Conservation (phyloP, 2,797 vertebrate genomes). For the Vipera ursinii region DNA sequence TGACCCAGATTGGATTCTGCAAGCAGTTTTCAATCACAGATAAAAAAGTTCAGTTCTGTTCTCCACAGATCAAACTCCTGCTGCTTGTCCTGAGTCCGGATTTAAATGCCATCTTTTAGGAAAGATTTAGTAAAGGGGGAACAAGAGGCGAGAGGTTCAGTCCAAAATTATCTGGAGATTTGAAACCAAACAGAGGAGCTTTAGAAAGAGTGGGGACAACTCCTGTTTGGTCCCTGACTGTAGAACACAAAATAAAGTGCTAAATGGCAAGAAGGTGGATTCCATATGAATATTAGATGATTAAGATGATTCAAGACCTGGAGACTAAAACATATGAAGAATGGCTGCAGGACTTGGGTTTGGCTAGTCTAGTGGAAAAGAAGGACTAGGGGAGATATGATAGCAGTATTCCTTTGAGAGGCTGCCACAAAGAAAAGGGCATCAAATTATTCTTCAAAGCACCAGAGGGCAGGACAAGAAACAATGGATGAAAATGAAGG, state of each 20-base stretch:
- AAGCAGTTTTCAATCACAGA: not conserved
- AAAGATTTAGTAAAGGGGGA: not conserved
- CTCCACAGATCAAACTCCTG: not conserved
- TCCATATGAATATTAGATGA: not conserved
- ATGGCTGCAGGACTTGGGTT: too few species aligned
- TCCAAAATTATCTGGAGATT: not conserved
- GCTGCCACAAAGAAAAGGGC: too few species aligned
- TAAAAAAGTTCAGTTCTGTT: not conserved
- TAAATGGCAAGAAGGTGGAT: too few species aligned
- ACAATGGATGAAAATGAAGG: too few species aligned
- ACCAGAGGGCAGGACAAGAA: too few species aligned
- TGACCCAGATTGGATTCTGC: too few species aligned
- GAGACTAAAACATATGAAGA: too few species aligned
- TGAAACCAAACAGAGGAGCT: not conserved
- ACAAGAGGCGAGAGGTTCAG: not conserved
- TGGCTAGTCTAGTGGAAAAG: too few species aligned
- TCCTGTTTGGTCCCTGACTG: not conserved
- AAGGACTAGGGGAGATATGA: too few species aligned
- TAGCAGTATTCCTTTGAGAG: too few species aligned
- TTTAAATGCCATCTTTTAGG: not conserved
- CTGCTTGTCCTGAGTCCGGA: not conserved
- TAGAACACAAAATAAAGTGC: not conserved
- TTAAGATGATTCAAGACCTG: too few species aligned
- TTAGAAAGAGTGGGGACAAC: not conserved
- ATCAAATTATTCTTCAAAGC: too few species aligned